These are phyloP conservation scores for Lerista edwardsae DNA, from an alignment of 2,797 vertebrate genomes.

Conservation along the genomic window DNA sequence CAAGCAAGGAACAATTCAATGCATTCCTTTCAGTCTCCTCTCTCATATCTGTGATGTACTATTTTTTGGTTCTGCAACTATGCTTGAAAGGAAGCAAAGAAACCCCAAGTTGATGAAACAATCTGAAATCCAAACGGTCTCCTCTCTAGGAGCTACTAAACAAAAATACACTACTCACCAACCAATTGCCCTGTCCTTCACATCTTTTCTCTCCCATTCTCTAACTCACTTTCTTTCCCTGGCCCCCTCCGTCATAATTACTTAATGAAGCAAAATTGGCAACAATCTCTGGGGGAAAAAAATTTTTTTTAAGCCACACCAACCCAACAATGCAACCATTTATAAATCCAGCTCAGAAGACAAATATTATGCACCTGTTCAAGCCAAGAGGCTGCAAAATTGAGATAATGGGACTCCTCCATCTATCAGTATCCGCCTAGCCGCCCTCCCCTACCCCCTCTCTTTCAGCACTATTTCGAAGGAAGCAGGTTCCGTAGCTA, in stretches of 20 bases:
- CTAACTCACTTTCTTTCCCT: slow-evolving; percentile 25
- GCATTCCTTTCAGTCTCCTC: slow-evolving; percentile 53
- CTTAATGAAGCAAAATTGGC: slow-evolving; percentile 10
- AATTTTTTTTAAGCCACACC: not conserved
- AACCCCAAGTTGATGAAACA: not conserved
- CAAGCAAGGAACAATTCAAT: slow-evolving; percentile 16
- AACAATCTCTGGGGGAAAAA: not conserved
- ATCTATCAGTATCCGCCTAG: not conserved
- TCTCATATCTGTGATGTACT: slow-evolving; percentile 11
- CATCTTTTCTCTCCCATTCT: not conserved
- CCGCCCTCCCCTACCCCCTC: slow-evolving; percentile 47
- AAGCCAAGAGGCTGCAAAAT: not conserved
- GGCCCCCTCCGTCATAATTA: not conserved
- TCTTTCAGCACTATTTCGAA: slow-evolving; percentile 53
- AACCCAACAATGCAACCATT: slow-evolving; percentile 29
- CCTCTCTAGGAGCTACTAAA: not conserved
- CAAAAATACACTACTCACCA: slow-evolving; percentile 18
- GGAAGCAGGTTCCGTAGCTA: slow-evolving; percentile 39
- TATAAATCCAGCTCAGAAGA: slow-evolving; percentile 26
- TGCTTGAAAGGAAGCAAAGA: slow-evolving; percentile 15
- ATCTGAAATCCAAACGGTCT: not conserved
- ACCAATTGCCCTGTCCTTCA: not conserved
- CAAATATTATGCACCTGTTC: not conserved
- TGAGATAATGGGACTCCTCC: not conserved
- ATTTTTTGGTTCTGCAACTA: not conserved